Base-by-base conservation (phyloP, 2,113 vertebrate genomes). In the Falcunculus frontatus region DNA sequence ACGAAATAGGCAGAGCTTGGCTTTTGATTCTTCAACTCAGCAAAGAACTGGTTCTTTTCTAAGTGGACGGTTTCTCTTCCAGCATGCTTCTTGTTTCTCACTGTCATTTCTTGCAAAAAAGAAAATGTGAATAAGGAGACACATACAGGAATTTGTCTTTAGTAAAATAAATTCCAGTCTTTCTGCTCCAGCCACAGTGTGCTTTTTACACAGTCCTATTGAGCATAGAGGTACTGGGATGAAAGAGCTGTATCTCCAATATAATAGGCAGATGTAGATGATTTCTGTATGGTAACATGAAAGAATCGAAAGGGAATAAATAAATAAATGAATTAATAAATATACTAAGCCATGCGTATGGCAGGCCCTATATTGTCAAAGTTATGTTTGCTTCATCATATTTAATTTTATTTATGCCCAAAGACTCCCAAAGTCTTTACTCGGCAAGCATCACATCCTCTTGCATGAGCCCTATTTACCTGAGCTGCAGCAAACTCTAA, bases 151-250 rank as follows among this genome's bases (percentile, higher is more conserved):
- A 56, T 79, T 64, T 62, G 6, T 3, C 23, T 16, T 39, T 35
- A 21, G 13, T n/a, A 55, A 70, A 89, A 30, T n/a, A 70, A 87
- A 87, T 32, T 20, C 30, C 7, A 23, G 15, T 16, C 7, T 42
- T 49, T 70, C 64, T 84, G 10, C 41, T 87, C 17, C 41, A 76
- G 52, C 13, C 52, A 30, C 26, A 32, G 4, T 0, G 0, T 20
- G 15, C 2, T 30, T 89, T 80, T 82, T 60, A 37, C 33, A 67
- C 26, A 46, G n/a, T 57, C 20, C 11, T 42, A 19, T 3, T 41
- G 42, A 89, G 27, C 0, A 0, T 0, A 41, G 30, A 84, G 11
- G 10, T 64, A 52, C 25, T 1, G 1, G 11, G 9, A 53, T 64
- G 35, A 41, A 93, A 12, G 15, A 25, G 6, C 3, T 49, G 3